Evolutionary conservation across 2,113 vertebrate genomes (phyloP).

Genomic region (Odocoileus virginianus): DNA sequence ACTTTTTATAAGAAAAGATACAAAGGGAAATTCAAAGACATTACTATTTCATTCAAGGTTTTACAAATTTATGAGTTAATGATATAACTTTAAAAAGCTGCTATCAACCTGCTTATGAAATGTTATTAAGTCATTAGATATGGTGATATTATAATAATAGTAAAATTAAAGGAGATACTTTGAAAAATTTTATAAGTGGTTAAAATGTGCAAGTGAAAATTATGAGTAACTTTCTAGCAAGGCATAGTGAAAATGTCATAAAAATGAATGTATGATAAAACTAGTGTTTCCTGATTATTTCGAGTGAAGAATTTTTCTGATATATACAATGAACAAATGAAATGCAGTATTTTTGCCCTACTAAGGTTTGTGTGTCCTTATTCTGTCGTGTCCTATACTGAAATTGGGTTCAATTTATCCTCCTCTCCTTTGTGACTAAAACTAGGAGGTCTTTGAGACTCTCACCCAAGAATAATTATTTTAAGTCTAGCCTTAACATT

Average conservation of each 20-base stretch:
- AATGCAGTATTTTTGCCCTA: background rate
- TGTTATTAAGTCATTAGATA: conserved; percentile 32
- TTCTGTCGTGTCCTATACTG: background rate
- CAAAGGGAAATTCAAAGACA: conserved; percentile 1
- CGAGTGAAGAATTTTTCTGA: background rate
- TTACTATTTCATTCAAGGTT: conserved; percentile 38
- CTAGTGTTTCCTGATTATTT: background rate
- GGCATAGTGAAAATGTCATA: conserved; percentile 12
- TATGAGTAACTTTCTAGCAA: conserved; percentile 5
- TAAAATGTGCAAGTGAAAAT: conserved; percentile 34
- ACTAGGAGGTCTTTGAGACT: background rate
- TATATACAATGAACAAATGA: background rate
- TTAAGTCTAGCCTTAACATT: background rate
- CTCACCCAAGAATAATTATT: background rate
- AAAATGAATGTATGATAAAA: background rate
- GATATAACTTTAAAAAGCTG: conserved; percentile 22
- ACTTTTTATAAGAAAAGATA: conserved; percentile 21
- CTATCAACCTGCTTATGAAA: conserved; percentile 34
- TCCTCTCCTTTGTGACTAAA: background rate
- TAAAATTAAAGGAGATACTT: conserved; percentile 17
- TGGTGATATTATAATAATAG: conserved; percentile 28
- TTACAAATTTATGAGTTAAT: background rate
- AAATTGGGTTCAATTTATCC: background rate
- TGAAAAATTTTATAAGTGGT: background rate
- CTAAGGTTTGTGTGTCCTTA: background rate